Evolutionary conservation across 1,140 invertebrate genomes (phyloP).

Genomic region (Trachymyrmex cornetzi): DNA sequence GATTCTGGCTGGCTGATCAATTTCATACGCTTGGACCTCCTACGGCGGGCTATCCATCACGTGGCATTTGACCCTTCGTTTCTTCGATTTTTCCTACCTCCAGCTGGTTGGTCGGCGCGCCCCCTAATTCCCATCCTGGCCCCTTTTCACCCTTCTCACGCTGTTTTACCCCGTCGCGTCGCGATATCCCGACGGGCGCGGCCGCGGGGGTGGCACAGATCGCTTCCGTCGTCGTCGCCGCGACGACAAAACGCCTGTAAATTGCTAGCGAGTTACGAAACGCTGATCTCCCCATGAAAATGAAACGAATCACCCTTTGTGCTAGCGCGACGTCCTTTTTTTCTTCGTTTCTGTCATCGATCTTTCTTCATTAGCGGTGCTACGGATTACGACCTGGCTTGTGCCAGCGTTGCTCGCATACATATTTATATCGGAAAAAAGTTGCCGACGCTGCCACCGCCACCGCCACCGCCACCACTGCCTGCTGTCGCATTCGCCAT

Average conservation of each 20-base stretch:
- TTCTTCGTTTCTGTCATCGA: conserved; percentile 45
- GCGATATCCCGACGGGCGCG: conserved; percentile 28
- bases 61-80: conserved; percentile 75
- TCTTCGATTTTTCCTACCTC: conserved; percentile 73
- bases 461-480: not conserved
- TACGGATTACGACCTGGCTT: conserved; percentile 34
- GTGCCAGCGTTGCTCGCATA: conserved; percentile 18
- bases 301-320: conserved; percentile 62
- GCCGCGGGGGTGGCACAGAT: conserved; percentile 12
- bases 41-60: conserved; percentile 75
- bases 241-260: conserved; percentile 60
- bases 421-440: conserved; percentile 62
- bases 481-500: conserved; percentile 5
- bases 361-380: conserved; percentile 57
- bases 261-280: conserved; percentile 61
- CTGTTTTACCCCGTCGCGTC: conserved; percentile 39
- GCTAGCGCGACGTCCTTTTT: conserved; percentile 25
- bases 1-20: conserved; percentile 80
- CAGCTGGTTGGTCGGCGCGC: conserved; percentile 27
- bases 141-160: conserved; percentile 36
- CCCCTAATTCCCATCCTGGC: conserved; percentile 35
- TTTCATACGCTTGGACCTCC: conserved; percentile 76
- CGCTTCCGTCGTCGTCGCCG: conserved; percentile 52
- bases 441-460: conserved; percentile 12
- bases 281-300: conserved; percentile 45